Evolutionary conservation across 2,888 invertebrate genomes (phyloP), one percentile per base, ranked within the genome.

Genomic region (Bruchidius siliquastri): DNA sequence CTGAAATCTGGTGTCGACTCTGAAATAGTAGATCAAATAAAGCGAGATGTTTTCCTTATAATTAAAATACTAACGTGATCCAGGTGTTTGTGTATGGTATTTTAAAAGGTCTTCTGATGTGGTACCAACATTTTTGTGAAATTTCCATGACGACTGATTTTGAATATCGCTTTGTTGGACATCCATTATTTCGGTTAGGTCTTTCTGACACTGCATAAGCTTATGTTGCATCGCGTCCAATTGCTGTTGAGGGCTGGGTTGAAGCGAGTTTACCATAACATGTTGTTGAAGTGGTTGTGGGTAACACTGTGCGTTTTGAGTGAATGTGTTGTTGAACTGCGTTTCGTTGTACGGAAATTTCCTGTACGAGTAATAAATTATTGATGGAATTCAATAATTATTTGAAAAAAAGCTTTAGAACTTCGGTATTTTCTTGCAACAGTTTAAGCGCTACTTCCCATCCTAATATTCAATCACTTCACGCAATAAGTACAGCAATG

Each of bases 1-100:
- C 20, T 72, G 18, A 79, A 78, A 74, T 79, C 79, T 22, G 78
- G 76, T 22, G 22, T 74, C 18, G 73, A 69, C 69, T 69, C 67
- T 74, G 76, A 71, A 75, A 69, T 67, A 21, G 66, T 22, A 66
- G 20, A 22, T 72, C 71, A 20, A 73, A 13, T 30, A 80, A 75
- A 73, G 22, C 0, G 68, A 66, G 8, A 72, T 70, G 22, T 67
- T 73, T 21, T 73, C 10, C 1, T 13, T 13, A 49, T 1, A 1
- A 49, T 49, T 49, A 1, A 49, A 49, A 8, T 13, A 49, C 49
- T 13, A 8, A 49, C 49, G 6, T 49, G 49, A 49, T 13, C 49
- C 49, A 49, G 49, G 49, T 13, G 49, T 49, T 49, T 49, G 49
- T 49, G 49, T 49, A 49, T 49, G 49, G 18, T 49, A 49, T 8